A percentile compares a stretch with the other conserved stretches of the same genome.
Conservation (phyloP, 2,797 vertebrate species). For the Ambastaia sidthimunki region DNA sequence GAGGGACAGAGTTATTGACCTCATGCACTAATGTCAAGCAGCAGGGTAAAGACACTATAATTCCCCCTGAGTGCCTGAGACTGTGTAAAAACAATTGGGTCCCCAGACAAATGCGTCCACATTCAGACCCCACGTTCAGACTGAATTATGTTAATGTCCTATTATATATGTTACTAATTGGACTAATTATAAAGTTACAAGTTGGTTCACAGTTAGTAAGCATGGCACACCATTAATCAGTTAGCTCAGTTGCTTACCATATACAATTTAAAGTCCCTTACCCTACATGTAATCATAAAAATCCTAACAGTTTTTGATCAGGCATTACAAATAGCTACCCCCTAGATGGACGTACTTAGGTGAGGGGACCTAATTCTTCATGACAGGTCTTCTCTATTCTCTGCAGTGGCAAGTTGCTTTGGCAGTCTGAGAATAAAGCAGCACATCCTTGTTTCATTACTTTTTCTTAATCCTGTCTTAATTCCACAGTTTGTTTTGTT, state of each 20-base stretch:
- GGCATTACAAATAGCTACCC: neutral
- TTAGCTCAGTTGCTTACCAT: neutral
- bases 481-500: neutral
- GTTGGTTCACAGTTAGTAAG: too few relatives aligned
- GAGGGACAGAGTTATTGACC: neutral
- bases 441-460: conserved; percentile 34
- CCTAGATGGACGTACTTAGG: neutral
- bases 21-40: neutral
- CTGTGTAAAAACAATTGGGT: neutral
- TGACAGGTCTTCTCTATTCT: neutral
- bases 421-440: neutral
- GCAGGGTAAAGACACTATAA: neutral
- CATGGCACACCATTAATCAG: too few relatives aligned
- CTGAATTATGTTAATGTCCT: too few relatives aligned
- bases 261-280: neutral
- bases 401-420: neutral
- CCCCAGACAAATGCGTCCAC: neutral
- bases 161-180: too few relatives aligned
- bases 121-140: too few relatives aligned
- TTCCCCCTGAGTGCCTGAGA: neutral
- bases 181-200: neutral
- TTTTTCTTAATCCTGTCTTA: conserved; percentile 19
- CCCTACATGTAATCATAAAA: neutral
- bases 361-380: neutral
- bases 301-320: neutral